Percentiles rank a stretch among this genome's conserved stretches.
phyloP scores from a whole-genome alignment of 2,888 invertebrate species.

The Zhuqinia jingwanae region DNA sequence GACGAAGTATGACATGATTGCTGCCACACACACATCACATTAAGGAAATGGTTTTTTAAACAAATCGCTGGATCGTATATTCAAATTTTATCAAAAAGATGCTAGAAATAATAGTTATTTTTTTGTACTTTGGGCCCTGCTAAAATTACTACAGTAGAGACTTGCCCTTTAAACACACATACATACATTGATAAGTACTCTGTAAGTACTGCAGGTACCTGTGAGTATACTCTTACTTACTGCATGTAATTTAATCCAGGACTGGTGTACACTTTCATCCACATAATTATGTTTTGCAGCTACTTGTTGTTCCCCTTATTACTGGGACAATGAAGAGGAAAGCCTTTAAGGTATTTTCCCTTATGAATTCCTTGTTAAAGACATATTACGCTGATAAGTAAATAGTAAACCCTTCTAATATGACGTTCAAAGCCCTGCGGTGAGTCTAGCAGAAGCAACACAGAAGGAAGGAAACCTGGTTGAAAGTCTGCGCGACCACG shows the following conservation, averaged over 20 bases:
- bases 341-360: background rate
- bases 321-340: background rate
- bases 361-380: background rate
- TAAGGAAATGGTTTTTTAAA: background rate
- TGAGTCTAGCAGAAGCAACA: conserved; percentile 7
- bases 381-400: background rate
- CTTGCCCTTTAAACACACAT: too few relatives aligned
- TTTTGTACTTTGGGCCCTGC: too few relatives aligned
- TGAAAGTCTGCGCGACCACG: background rate
- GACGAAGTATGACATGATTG: background rate
- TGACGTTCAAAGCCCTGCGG: conserved; percentile 41
- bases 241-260: too few relatives aligned
- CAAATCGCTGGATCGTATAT: too few relatives aligned
- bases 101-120: too few relatives aligned
- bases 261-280: too few relatives aligned
- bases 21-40: background rate
- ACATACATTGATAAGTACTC: too few relatives aligned
- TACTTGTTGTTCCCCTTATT: conserved; percentile 30
- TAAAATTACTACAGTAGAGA: too few relatives aligned
- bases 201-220: too few relatives aligned
- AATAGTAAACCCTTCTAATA: background rate
- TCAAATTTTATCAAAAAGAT: too few relatives aligned
- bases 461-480: conserved; percentile 25
- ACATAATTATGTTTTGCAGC: background rate
- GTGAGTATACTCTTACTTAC: too few relatives aligned